These are phyloP conservation scores for Cathartes aura DNA, from an alignment of 2,113 vertebrate genomes.

Conservation along the genomic window DNA sequence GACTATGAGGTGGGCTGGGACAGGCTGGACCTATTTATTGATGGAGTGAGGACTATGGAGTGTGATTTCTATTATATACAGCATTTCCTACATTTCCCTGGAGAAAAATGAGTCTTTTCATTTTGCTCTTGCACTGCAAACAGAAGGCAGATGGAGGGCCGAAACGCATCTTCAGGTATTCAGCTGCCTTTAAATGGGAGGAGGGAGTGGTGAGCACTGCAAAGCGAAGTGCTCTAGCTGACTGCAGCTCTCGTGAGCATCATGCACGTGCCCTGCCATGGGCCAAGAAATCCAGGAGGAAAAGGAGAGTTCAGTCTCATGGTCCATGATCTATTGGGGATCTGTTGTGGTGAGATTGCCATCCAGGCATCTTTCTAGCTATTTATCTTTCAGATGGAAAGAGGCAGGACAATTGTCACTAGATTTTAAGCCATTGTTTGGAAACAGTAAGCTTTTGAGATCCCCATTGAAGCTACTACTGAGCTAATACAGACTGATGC, in stretches of 20 bases:
- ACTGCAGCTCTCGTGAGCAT: neutral
- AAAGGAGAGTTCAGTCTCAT: neutral
- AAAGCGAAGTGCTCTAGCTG: neutral
- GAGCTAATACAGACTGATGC: neutral
- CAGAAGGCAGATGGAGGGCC: neutral
- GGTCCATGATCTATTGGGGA: neutral
- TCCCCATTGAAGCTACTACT: neutral
- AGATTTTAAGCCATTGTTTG: neutral
- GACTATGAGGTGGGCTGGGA: neutral
- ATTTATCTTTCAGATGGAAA: neutral
- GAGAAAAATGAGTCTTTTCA: neutral
- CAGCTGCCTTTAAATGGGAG: neutral
- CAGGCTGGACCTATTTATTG: neutral
- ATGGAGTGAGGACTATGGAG: neutral
- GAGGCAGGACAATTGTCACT: neutral
- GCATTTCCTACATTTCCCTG: neutral
- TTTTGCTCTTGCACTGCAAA: neutral
- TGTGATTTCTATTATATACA: neutral
- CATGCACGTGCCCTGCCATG: fast-evolving
- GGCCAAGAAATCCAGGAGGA: neutral
- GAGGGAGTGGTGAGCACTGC: neutral
- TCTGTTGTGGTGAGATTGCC: neutral
- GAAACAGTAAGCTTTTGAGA: neutral
- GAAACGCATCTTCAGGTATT: neutral
- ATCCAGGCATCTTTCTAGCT: neutral